Conservation (phyloP, 2,797 vertebrate species). For the Danio tinwini region DNA sequence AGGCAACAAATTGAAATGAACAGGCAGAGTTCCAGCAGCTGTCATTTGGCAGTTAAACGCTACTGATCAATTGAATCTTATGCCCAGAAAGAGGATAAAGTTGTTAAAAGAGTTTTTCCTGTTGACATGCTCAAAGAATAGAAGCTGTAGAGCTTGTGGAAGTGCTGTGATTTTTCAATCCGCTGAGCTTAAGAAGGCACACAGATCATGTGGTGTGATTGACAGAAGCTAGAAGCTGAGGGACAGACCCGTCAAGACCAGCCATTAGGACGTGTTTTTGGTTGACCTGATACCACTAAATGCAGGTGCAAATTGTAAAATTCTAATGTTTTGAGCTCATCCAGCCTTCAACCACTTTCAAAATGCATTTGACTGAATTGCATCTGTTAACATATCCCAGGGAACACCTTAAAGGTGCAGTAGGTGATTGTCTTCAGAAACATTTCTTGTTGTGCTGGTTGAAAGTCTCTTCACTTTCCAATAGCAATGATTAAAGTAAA, state of each 20-base stretch:
- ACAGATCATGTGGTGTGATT: constrained; percentile 54
- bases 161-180: constrained; percentile 41
- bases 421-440: too few relatives aligned
- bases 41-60: constrained; percentile 35
- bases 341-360: too few relatives aligned
- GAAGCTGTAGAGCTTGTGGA: constrained; percentile 31
- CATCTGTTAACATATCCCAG: too few relatives aligned
- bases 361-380: too few relatives aligned
- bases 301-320: too few relatives aligned
- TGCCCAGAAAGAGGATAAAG: constrained; percentile 34
- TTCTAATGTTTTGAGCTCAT: too few relatives aligned
- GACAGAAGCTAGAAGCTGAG: neutral
- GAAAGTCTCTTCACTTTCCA: too few relatives aligned
- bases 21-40: constrained; percentile 33
- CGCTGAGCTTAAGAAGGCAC: constrained; percentile 29
- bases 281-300: too few relatives aligned
- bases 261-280: too few relatives aligned
- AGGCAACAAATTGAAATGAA: constrained; percentile 34
- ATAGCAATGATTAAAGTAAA: too few relatives aligned
- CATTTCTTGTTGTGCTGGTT: too few relatives aligned
- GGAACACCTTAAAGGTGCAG: too few relatives aligned
- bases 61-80: constrained; percentile 6
- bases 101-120: constrained; percentile 28
- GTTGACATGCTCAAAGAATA: constrained; percentile 8
- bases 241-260: neutral